Evolutionary conservation across 1,140 invertebrate species (phyloP).

Genomic region (Drosophila equinoxialis): DNA sequence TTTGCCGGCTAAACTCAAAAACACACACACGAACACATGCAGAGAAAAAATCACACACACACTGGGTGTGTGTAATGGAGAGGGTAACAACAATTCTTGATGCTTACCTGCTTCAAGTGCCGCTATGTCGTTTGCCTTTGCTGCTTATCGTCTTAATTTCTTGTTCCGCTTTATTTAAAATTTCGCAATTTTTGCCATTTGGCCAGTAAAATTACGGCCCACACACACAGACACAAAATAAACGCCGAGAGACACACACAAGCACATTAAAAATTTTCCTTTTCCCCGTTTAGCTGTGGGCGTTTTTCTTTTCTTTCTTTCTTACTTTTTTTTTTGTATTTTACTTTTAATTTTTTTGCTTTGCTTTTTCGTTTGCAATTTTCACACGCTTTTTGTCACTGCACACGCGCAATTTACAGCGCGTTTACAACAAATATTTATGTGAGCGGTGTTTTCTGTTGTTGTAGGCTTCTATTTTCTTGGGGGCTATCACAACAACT

Average conservation of each 20-base stretch:
- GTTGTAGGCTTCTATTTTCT: not conserved
- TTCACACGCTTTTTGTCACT: conserved; percentile 40
- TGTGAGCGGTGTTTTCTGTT: not conserved
- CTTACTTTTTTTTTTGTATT: conserved; percentile 22
- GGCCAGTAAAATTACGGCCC: conserved; percentile 29
- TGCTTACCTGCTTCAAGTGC: conserved; percentile 9
- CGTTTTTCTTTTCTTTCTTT: conserved; percentile 51
- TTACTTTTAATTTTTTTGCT: conserved; percentile 32
- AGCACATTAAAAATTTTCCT: conserved; percentile 6
- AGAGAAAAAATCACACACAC: not conserved
- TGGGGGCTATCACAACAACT: too few relatives aligned
- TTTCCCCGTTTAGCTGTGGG: conserved; percentile 24
- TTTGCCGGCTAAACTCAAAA: conserved; percentile 16
- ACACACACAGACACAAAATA: conserved; percentile 3
- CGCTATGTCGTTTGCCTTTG: not conserved
- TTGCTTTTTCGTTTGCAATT: conserved; percentile 40
- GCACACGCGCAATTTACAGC: conserved; percentile 56
- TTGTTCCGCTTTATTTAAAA: conserved; percentile 26
- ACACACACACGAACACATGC: not conserved
- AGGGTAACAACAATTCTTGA: conserved; percentile 5
- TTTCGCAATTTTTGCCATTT: conserved; percentile 31
- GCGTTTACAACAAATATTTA: conserved; percentile 22
- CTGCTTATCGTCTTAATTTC: conserved; percentile 41
- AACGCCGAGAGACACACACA: not conserved
- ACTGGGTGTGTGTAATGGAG: too few relatives aligned